These are phyloP conservation scores for Trachops cirrhosus DNA, from an alignment of 2,797 vertebrate genomes.

Conservation along the genomic window DNA sequence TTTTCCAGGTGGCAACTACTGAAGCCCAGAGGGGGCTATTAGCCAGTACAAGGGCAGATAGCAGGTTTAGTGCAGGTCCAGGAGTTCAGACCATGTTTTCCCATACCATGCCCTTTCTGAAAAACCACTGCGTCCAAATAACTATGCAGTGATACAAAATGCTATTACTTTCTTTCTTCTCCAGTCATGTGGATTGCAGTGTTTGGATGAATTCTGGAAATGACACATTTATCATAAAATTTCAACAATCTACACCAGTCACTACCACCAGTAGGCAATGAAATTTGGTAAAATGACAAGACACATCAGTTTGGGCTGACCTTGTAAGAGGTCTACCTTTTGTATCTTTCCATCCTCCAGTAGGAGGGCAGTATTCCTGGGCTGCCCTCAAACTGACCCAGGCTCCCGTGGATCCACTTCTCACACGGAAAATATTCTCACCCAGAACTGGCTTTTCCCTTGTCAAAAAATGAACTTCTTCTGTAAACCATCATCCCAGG, in stretches of 20 bases:
- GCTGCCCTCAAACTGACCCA: neutral
- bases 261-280: neutral
- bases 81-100: neutral
- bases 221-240: constrained; percentile 11
- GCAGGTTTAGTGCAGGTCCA: neutral
- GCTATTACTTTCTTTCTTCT: constrained; percentile 30
- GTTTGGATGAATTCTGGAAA: neutral
- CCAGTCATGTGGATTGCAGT: neutral
- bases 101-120: neutral
- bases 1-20: constrained; percentile 52
- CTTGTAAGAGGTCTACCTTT: neutral
- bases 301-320: neutral
- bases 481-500: neutral
- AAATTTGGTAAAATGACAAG: neutral
- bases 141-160: neutral
- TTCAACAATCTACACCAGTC: neutral
- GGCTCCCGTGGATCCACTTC: neutral
- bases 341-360: neutral
- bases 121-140: constrained; percentile 1
- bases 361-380: neutral
- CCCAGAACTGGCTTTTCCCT: neutral
- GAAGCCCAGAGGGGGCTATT: constrained; percentile 14
- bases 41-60: constrained; percentile 42
- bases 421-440: neutral
- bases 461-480: neutral